phyloP scores from a whole-genome alignment of 2,113 vertebrate species.

The Coregonus clupeaformis region DNA sequence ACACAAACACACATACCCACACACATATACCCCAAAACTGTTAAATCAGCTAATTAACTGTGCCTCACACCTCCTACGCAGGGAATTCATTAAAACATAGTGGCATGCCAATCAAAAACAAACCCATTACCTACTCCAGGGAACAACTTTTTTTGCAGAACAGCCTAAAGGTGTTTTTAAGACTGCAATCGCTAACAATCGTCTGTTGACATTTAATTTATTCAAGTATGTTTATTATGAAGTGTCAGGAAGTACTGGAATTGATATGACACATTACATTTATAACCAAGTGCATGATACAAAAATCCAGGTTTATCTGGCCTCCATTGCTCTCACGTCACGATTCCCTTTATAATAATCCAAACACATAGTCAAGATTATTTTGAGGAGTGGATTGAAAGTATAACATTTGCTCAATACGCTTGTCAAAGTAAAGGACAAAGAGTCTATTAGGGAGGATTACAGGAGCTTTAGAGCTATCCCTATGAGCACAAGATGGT shows the following conservation, averaged over 20 bases:
- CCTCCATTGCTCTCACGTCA: not conserved
- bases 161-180: not conserved
- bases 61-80: constrained; percentile 20
- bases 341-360: not conserved
- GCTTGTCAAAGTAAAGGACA: not conserved
- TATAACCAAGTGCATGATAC: not conserved
- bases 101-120: constrained; percentile 25
- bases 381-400: not conserved
- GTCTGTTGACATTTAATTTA: not conserved
- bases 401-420: not conserved
- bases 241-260: not conserved
- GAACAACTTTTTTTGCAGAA: not conserved
- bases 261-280: not conserved
- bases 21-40: too few species aligned
- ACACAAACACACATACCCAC: too few species aligned
- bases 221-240: not conserved
- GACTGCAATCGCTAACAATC: not conserved
- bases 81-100: constrained; percentile 5
- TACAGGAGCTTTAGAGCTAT: not conserved
- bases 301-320: not conserved
- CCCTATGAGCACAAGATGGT: not conserved
- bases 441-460: not conserved
- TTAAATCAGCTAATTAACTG: constrained; percentile 4
- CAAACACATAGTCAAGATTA: not conserved
- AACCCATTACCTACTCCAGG: not conserved